Percentiles rank a stretch among this genome's conserved stretches.
Conservation (phyloP, 2,797 vertebrate species). For the Paedocypris micromegethes region DNA sequence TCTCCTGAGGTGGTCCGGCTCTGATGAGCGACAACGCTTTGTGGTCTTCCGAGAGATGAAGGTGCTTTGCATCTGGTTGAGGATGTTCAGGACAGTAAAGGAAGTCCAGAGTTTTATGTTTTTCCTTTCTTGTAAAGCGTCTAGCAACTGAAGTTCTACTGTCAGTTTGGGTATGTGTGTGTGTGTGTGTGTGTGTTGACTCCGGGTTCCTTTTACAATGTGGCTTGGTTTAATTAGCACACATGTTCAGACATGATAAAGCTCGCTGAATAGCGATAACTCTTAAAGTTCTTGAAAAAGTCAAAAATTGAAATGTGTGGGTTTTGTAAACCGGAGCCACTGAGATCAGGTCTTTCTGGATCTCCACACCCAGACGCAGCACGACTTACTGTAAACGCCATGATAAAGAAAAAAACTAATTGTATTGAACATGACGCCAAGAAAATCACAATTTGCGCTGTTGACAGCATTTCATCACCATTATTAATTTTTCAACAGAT, state of each 20-base stretch:
- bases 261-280: slow-evolving; percentile 36
- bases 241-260: slow-evolving; percentile 37
- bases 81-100: slow-evolving; percentile 14
- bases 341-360: slow-evolving; percentile 50
- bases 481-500: too few species aligned
- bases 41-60: slow-evolving; percentile 31
- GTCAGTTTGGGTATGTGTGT: slow-evolving; percentile 6
- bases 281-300: not conserved
- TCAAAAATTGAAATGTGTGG: slow-evolving; percentile 31
- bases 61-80: slow-evolving; percentile 28
- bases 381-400: too few species aligned
- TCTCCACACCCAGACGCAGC: not conserved
- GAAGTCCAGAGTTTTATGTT: slow-evolving; percentile 6
- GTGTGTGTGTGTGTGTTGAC: slow-evolving; percentile 22
- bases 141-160: not conserved
- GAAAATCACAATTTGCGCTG: too few species aligned
- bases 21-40: slow-evolving; percentile 41
- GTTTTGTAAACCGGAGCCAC: slow-evolving; percentile 46
- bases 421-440: too few species aligned
- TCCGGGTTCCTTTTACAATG: slow-evolving; percentile 24
- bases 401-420: too few species aligned
- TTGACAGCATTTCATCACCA: too few species aligned
- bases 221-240: slow-evolving; percentile 45
- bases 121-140: not conserved
- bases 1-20: slow-evolving; percentile 61